A percentile compares a stretch with the other conserved stretches of the same genome.
phyloP scores from a whole-genome alignment of 2,797 vertebrate species.

The Diplodus puntazzo region DNA sequence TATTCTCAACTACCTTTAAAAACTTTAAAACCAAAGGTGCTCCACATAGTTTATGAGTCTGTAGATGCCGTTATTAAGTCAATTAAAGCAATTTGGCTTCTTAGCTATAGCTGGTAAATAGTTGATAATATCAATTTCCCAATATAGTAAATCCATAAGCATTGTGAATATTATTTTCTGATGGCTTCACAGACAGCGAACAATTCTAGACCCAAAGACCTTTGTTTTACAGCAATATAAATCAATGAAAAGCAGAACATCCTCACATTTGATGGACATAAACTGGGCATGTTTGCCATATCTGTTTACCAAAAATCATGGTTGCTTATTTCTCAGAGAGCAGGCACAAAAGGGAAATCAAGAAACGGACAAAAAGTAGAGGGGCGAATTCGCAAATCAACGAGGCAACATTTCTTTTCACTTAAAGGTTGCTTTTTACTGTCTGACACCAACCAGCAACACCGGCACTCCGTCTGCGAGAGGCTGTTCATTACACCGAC shows the following conservation, averaged over 20 bases:
- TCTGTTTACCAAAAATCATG: not conserved
- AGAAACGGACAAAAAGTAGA: not conserved
- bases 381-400: constrained; percentile 11
- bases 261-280: not conserved
- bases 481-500: constrained; percentile 74
- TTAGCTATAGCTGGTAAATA: too few species aligned
- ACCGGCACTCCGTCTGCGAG: constrained; percentile 20
- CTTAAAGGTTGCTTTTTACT: not conserved
- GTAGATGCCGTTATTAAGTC: too few species aligned
- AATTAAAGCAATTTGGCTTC: too few species aligned
- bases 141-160: too few species aligned
- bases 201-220: not conserved
- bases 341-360: too few species aligned
- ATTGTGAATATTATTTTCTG: not conserved
- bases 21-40: too few species aligned
- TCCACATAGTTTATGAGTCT: too few species aligned
- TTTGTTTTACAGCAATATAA: not conserved
- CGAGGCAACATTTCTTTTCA: accelerated
- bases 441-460: constrained; percentile 67
- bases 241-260: not conserved
- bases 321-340: not conserved
- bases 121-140: too few species aligned
- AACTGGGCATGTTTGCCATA: not conserved
- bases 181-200: not conserved
- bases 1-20: too few species aligned